Evolutionary conservation across 2,797 vertebrate genomes (phyloP).

Genomic region (Threskiornis aethiopicus): DNA sequence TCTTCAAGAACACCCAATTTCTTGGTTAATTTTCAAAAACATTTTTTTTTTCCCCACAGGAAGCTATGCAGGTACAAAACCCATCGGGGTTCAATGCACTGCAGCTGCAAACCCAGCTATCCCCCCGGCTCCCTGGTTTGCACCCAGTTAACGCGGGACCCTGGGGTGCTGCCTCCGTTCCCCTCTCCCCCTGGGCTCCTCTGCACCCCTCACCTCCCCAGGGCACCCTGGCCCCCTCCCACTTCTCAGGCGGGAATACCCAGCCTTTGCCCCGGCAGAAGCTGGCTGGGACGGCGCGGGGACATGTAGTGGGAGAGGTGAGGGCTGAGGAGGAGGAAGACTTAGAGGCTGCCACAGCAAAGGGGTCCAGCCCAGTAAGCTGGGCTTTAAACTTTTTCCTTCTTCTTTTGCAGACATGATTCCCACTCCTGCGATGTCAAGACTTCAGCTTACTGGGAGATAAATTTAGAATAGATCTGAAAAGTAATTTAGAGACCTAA

Average conservation of each 20-base stretch:
- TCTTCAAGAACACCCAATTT: neutral
- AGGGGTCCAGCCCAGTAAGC: neutral
- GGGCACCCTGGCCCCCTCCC: neutral
- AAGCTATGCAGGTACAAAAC: neutral
- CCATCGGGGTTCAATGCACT: accelerated
- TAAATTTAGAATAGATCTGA: constrained; percentile 27
- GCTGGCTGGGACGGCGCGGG: neutral
- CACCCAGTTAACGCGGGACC: neutral
- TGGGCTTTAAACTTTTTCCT: neutral
- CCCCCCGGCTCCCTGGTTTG: neutral
- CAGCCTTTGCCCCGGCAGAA: neutral
- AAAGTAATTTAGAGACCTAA: constrained; percentile 39
- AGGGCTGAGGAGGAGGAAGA: neutral
- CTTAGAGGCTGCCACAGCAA: neutral
- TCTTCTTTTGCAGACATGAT: neutral
- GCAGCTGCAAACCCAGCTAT: neutral
- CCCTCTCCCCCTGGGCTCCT: neutral
- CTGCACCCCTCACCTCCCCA: accelerated
- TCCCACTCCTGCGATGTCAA: neutral
- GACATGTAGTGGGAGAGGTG: neutral
- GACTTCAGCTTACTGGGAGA: constrained; percentile 25
- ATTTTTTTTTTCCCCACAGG: too few species aligned
- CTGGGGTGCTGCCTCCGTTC: neutral
- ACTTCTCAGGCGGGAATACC: neutral
- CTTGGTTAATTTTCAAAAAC: neutral